Conservation (phyloP, 2,797 vertebrate genomes). For the Fistularia tabacaria region DNA sequence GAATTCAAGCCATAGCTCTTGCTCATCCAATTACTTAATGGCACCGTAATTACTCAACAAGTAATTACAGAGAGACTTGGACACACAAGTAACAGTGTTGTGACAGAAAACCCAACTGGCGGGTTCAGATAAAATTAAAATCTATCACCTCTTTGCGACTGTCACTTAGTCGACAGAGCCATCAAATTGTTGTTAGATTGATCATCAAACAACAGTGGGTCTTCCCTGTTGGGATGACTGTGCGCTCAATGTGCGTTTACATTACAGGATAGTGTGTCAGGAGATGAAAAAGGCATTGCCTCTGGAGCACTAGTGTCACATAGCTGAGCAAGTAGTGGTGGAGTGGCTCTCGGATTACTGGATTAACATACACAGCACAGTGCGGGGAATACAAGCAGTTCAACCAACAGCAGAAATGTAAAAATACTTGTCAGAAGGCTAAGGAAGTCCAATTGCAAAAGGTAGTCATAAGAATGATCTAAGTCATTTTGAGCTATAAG, state of each 20-base stretch:
- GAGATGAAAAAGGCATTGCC: slow-evolving; percentile 37
- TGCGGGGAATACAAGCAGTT: slow-evolving; percentile 30
- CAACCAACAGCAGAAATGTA: slow-evolving; percentile 17
- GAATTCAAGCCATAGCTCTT: slow-evolving; percentile 13
- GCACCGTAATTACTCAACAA: slow-evolving; percentile 16
- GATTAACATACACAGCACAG: slow-evolving; percentile 53
- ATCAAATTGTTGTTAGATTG: slow-evolving; percentile 7
- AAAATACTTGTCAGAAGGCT: slow-evolving; percentile 3
- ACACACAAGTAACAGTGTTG: slow-evolving; percentile 36
- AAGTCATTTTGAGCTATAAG: too few species aligned
- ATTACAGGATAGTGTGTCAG: slow-evolving; percentile 22
- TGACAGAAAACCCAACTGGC: slow-evolving; percentile 45
- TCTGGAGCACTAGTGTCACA: slow-evolving; percentile 55
- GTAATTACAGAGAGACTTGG: slow-evolving; percentile 35
- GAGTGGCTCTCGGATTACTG: slow-evolving; percentile 63
- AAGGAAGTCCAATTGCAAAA: too few species aligned
- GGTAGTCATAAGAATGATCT: too few species aligned
- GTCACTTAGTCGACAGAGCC: slow-evolving; percentile 4
- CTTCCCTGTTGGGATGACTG: slow-evolving; percentile 10
- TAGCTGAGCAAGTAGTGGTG: slow-evolving; percentile 34
- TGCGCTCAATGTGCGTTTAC: slow-evolving; percentile 25
- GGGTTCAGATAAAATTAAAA: slow-evolving; percentile 55
- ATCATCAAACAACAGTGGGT: slow-evolving; percentile 4
- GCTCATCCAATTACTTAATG: slow-evolving; percentile 37
- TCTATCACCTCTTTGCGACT: slow-evolving; percentile 21